A percentile compares a stretch with the other conserved stretches of the same genome.
These are phyloP conservation scores for Nowickia ferox DNA, from an alignment of 2,888 invertebrate species.

Conservation along the genomic window DNA sequence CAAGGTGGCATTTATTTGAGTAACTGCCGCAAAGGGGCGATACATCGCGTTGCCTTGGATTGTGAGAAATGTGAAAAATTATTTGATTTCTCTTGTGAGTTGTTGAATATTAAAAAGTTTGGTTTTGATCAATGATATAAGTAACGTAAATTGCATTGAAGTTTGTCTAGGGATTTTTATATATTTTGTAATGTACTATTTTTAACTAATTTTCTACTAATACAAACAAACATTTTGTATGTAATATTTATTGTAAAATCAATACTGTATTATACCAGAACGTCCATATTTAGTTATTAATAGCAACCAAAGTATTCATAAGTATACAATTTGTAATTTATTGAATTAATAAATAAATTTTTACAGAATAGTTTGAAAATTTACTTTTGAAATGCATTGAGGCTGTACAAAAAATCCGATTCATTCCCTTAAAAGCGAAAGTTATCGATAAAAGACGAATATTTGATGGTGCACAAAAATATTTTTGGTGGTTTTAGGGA, in stretches of 20 bases:
- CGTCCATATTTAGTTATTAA: constrained; percentile 60
- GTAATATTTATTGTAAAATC: constrained; percentile 48
- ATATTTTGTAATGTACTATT: constrained; percentile 5
- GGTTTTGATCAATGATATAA: constrained; percentile 75
- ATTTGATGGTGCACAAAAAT: too few relatives aligned
- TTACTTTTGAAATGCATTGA: neutral
- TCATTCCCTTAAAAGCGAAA: too few relatives aligned
- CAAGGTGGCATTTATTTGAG: constrained; percentile 92
- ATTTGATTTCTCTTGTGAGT: constrained; percentile 87
- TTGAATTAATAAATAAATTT: constrained; percentile 31
- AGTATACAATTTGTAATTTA: constrained; percentile 39
- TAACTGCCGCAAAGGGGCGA: constrained; percentile 87
- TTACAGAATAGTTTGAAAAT: neutral
- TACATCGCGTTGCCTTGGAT: constrained; percentile 85
- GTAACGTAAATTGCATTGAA: constrained; percentile 26
- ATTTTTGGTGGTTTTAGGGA: too few relatives aligned
- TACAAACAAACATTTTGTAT: constrained; percentile 26
- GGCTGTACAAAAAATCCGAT: too few relatives aligned
- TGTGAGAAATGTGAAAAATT: constrained; percentile 86
- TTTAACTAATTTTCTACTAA: neutral
- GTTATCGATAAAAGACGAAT: too few relatives aligned
- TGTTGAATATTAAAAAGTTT: constrained; percentile 85
- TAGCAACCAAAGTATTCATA: constrained; percentile 40
- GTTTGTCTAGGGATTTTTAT: constrained; percentile 1
- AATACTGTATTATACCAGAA: constrained; percentile 59